Conservation (phyloP, 2,113 vertebrate genomes). For the Microcebus tavaratra region DNA sequence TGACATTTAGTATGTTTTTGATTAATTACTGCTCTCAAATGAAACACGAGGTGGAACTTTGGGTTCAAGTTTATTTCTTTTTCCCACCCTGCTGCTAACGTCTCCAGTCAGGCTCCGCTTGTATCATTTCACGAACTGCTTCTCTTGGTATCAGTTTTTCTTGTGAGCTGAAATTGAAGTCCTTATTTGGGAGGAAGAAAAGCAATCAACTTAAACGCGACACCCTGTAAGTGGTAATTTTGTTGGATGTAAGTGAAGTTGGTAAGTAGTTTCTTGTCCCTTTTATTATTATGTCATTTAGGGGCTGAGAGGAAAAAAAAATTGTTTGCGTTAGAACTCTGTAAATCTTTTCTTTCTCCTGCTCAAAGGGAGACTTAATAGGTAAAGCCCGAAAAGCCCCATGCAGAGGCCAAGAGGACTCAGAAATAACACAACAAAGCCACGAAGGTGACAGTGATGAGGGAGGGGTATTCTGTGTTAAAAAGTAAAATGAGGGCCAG, state of each 20-base stretch:
- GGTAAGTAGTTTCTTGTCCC: background rate
- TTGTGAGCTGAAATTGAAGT: slow-evolving; percentile 47
- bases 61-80: background rate
- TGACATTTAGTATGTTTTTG: slow-evolving; percentile 25
- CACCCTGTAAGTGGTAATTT: background rate
- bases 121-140: background rate
- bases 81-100: background rate
- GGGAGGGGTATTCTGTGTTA: no score
- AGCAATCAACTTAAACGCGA: background rate
- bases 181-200: slow-evolving; percentile 30
- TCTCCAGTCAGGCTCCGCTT: background rate
- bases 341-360: background rate
- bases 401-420: background rate
- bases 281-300: slow-evolving; percentile 12
- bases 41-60: background rate
- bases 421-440: background rate
- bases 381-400: background rate
- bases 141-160: background rate
- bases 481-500: background rate
- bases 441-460: background rate
- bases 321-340: background rate
- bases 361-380: background rate
- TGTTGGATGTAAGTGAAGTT: background rate
- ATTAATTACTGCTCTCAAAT: slow-evolving; percentile 46
- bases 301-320: background rate